Evolutionary conservation across 2,113 vertebrate species (phyloP), one percentile per base, ranked within the genome.

Genomic region (Caranx melampygus): DNA sequence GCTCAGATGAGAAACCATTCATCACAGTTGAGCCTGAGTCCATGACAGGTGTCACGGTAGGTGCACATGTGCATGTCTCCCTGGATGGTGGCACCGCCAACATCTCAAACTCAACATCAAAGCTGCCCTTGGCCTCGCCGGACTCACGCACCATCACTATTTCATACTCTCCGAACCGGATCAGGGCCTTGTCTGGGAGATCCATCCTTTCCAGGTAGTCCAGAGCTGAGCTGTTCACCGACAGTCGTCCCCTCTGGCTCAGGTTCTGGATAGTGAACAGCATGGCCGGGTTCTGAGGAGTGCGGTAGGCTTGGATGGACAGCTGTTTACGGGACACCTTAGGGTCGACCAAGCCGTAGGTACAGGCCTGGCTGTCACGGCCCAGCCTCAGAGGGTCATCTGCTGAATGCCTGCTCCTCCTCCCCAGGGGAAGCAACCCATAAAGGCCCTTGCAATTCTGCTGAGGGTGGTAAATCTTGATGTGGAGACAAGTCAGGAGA

Each of bases 191-290:
- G 44, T 91, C 84, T 0, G 96, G 96, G 62, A 99, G 90, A 33
- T 97, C 96, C 0, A 65, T 65, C 51, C 94, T 96, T 62, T 98
- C 97, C 2, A 99, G 90, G 91, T 96, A 95, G 47, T 73, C 90
- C 81, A 99, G 92, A 20, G 89, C 86, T 0, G 58, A 72, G 5
- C 94, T 84, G 81, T 95, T 94, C 21, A 98, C 96, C 0, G 75
- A 37, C 68, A 99, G 34, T 0, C 52, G 94, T 0, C 92, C 95
- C 86, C 72, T 97, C 92, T 95, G 95, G 90, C 97, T 99, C 91
- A 97, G 47, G 88, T 98, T 99, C 95, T 99, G 98, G 21, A 99
- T 94, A 86, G 93, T 93, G 69, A 99, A 98, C 5, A 87, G 91
- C 40, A 93, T 77, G 2, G 94, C 89, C 0, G 91, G 69, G 87